phyloP scores from a whole-genome alignment of 2,888 invertebrate genomes.

The Leucoma salicis region DNA sequence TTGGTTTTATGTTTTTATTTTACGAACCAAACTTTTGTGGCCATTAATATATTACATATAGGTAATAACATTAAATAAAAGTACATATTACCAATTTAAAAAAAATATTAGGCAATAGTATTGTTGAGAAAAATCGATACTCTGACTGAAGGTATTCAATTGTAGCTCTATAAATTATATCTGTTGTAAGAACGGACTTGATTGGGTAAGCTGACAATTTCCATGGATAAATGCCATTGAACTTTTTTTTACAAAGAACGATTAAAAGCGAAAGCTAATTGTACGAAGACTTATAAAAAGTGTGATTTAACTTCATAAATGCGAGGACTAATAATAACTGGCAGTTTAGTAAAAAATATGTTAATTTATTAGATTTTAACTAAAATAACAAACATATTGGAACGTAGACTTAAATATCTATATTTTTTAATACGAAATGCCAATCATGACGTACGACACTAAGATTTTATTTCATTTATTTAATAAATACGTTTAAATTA shows the following conservation, averaged over 20 bases:
- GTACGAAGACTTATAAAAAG: conserved; percentile 34
- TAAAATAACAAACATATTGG: conserved; percentile 49
- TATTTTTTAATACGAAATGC: conserved; percentile 60
- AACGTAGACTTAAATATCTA: conserved; percentile 55
- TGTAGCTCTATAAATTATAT: too few species aligned
- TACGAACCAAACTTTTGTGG: too few species aligned
- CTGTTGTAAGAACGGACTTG: too few species aligned
- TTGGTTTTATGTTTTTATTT: too few species aligned
- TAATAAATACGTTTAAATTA: conserved; percentile 50
- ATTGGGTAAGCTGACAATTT: too few species aligned
- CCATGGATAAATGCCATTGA: not conserved
- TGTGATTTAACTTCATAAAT: conserved; percentile 52
- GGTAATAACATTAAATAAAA: too few species aligned
- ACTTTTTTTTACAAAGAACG: conserved; percentile 3
- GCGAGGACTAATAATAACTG: conserved; percentile 73
- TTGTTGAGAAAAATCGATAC: too few species aligned
- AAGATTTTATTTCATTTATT: conserved; percentile 36
- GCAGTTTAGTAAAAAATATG: conserved; percentile 54
- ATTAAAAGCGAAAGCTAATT: conserved; percentile 25
- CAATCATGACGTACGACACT: conserved; percentile 74
- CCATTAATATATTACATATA: too few species aligned
- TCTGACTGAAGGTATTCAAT: too few species aligned
- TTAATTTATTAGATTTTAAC: conserved; percentile 41
- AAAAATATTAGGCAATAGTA: too few species aligned
- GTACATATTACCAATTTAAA: too few species aligned